These are phyloP conservation scores for Cryptoblepharus egeriae DNA, from an alignment of 2,797 vertebrate species.

Conservation along the genomic window DNA sequence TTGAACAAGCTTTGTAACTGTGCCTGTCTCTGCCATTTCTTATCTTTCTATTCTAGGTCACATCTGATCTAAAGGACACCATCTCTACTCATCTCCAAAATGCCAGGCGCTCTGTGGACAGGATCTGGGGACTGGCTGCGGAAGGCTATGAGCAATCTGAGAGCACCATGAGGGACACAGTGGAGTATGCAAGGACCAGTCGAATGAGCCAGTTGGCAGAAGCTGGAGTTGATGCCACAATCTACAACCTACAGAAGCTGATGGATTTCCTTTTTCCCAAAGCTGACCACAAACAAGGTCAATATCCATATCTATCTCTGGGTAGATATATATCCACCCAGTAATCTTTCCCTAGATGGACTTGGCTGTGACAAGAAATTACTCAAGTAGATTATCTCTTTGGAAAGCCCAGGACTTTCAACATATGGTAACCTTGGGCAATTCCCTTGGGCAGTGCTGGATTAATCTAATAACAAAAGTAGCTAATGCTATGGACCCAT, in stretches of 20 bases:
- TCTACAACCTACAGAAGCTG: slow-evolving; percentile 76
- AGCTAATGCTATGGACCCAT: no score
- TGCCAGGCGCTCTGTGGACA: slow-evolving; percentile 71
- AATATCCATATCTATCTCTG: slow-evolving; percentile 19
- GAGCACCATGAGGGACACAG: slow-evolving; percentile 64
- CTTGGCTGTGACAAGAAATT: not conserved
- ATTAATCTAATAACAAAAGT: no score
- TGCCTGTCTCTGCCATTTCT: not conserved
- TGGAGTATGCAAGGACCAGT: slow-evolving; percentile 69
- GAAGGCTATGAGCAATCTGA: slow-evolving; percentile 71
- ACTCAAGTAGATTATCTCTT: not conserved
- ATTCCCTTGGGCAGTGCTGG: no score
- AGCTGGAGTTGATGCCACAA: slow-evolving; percentile 69
- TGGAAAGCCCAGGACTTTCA: not conserved
- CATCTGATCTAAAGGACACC: slow-evolving; percentile 77
- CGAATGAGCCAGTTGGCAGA: slow-evolving; percentile 75
- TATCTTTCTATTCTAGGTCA: slow-evolving; percentile 66
- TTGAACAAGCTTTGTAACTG: no score
- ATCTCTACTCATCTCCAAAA: slow-evolving; percentile 75
- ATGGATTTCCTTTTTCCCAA: slow-evolving; percentile 76
- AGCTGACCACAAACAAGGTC: slow-evolving; percentile 74
- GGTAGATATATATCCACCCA: no score
- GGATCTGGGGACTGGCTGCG: slow-evolving; percentile 68
- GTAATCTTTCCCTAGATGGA: no score
- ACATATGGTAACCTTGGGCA: no score